These are phyloP conservation scores for Crenuchus spilurus DNA, from an alignment of 2,797 vertebrate species.

Conservation along the genomic window DNA sequence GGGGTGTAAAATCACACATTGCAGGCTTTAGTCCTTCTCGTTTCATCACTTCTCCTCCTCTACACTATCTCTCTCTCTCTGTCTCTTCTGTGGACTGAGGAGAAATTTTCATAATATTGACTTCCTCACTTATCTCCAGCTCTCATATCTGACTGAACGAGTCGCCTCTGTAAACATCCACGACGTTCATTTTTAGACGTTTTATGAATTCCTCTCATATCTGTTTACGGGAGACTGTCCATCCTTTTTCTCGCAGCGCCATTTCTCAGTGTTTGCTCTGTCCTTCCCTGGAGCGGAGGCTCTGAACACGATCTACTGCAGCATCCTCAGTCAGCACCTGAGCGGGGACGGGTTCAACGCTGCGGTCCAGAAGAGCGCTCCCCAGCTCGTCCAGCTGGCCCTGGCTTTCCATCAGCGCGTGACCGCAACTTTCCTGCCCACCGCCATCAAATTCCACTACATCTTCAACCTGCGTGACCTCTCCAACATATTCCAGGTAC, in stretches of 20 bases:
- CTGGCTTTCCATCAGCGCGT: constrained; percentile 85
- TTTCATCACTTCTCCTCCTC: not conserved
- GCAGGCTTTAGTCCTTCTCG: not conserved
- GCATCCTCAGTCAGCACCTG: constrained; percentile 88
- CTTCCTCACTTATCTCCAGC: not conserved
- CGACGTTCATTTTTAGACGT: not conserved
- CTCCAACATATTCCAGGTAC: constrained; percentile 94
- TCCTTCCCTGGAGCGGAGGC: constrained; percentile 88
- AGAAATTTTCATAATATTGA: constrained; percentile 23
- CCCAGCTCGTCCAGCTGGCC: constrained; percentile 81
- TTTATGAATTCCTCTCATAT: not conserved
- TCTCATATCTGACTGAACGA: not conserved
- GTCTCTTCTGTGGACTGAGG: constrained; percentile 1
- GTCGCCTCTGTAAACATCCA: not conserved
- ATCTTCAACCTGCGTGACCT: constrained; percentile 94
- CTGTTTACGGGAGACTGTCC: not conserved
- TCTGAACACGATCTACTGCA: constrained; percentile 89
- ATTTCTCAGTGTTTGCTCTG: constrained; percentile 91
- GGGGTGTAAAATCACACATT: not conserved
- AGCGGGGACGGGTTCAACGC: constrained; percentile 72
- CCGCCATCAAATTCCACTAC: constrained; percentile 95
- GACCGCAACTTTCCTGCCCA: constrained; percentile 86
- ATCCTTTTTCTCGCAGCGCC: constrained; percentile 75
- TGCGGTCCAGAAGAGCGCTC: constrained; percentile 78
- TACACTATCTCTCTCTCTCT: not conserved